Conservation (phyloP, 2,797 vertebrate genomes). For the Sebastes kiyomatsui region DNA sequence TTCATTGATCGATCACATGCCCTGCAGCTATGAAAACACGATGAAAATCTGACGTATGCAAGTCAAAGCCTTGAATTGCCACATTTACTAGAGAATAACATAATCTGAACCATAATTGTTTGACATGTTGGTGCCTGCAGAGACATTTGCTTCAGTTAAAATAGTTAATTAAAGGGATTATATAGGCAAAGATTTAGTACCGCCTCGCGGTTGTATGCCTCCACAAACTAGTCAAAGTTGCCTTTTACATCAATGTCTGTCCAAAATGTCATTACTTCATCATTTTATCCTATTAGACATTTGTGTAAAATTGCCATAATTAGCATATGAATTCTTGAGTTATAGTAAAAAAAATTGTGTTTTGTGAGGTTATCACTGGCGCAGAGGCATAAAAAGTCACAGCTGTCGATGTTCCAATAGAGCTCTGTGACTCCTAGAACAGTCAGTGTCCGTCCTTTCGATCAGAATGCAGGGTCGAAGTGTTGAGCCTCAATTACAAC, state of each 20-base stretch:
- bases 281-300: too few species aligned
- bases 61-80: background rate
- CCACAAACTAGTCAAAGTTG: too few species aligned
- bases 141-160: background rate
- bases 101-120: background rate
- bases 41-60: background rate
- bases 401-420: background rate
- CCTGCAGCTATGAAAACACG: background rate
- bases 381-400: background rate
- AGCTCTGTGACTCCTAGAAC: background rate
- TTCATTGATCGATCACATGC: background rate
- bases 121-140: background rate
- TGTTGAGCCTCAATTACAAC: conserved; percentile 32
- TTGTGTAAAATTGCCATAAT: too few species aligned
- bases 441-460: background rate
- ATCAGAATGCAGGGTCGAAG: background rate
- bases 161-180: background rate
- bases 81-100: background rate
- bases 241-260: too few species aligned
- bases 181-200: background rate
- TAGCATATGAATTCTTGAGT: too few species aligned
- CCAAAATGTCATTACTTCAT: too few species aligned
- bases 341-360: too few species aligned
- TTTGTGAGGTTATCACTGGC: too few species aligned
- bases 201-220: too few species aligned